Evolutionary conservation across 2,888 invertebrate species (phyloP), one percentile per base, ranked within the genome.

Genomic region (Orgyia antiqua): DNA sequence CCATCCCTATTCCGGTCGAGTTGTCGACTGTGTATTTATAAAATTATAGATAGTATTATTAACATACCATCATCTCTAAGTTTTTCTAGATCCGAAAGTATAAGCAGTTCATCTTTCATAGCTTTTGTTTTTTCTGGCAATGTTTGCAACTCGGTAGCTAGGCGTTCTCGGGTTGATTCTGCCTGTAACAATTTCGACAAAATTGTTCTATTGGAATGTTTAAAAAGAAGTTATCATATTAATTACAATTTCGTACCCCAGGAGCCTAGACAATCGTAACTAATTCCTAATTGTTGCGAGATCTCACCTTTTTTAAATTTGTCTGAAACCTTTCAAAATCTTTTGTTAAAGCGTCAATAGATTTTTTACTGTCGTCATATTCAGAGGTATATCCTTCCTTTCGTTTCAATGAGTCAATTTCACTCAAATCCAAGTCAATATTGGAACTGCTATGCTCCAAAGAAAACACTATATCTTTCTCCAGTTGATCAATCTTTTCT

Each of bases 361-460:
- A 73, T 45, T 88, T 79, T 40, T 87, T 86, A 36, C 82, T 79
- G 37, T 89, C 88, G 49, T 89, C 88, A 36, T 77, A 74, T 1
- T 60, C 49, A 0, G 71, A 62, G 0, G 66, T 59, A 36, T 77
- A 83, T 0, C 83, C 84, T 23, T 87, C 86, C 20, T 71, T 84
- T 25, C 87, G 75, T 32, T 87, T 87, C 31, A 87, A 50, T 1
- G 70, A 67, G 51, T 87, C 87, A 18, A 87, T 86, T 40, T 87
- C 87, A 70, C 89, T 63, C 72, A 90, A 62, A 87, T 92, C 84
- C 68, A 90, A 69, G 71, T 90, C 87, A 10, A 89, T 82, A 39
- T 89, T 89, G 26, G 88, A 88, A 33, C 93, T 91, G 51, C 92
- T 90, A 46, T 90, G 89, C 53, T 91, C 91, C 45, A 94, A 70